Percentiles rank a stretch among this genome's conserved stretches.
Evolutionary conservation across 2,113 vertebrate species (phyloP).

Genomic region (Furnarius figulus): DNA sequence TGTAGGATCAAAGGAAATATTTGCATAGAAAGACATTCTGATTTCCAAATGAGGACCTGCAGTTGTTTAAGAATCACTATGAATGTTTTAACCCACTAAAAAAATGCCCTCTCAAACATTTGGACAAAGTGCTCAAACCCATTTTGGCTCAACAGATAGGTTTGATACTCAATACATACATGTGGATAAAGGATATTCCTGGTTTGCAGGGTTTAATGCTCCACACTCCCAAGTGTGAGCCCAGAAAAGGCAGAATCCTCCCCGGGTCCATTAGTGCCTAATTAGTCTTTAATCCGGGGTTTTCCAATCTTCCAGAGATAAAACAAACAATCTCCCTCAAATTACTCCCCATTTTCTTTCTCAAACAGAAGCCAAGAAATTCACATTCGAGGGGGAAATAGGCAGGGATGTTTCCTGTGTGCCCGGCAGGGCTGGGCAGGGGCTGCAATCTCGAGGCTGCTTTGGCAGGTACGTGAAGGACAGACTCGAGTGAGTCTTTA

Average conservation of each 20-base stretch:
- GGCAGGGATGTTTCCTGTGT: background rate
- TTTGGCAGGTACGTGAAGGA: background rate
- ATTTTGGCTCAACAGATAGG: background rate
- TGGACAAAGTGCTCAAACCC: background rate
- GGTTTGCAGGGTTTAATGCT: background rate
- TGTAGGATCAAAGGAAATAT: background rate
- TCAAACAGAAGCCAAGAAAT: background rate
- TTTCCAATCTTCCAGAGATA: background rate
- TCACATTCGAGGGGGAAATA: background rate
- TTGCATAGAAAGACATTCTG: background rate
- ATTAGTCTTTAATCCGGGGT: background rate
- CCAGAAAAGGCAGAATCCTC: background rate
- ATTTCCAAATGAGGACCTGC: background rate
- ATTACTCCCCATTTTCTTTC: background rate
- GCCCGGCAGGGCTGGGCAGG: background rate
- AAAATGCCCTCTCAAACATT: background rate
- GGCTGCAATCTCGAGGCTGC: background rate
- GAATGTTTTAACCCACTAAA: background rate
- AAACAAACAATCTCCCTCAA: background rate
- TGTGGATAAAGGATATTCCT: background rate
- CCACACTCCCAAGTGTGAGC: background rate
- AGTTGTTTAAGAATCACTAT: background rate
- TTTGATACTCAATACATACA: background rate
- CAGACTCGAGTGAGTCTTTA: background rate
- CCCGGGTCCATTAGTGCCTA: background rate